Evolutionary conservation across 2,113 vertebrate genomes (phyloP).

Genomic region (Malurus elegans): DNA sequence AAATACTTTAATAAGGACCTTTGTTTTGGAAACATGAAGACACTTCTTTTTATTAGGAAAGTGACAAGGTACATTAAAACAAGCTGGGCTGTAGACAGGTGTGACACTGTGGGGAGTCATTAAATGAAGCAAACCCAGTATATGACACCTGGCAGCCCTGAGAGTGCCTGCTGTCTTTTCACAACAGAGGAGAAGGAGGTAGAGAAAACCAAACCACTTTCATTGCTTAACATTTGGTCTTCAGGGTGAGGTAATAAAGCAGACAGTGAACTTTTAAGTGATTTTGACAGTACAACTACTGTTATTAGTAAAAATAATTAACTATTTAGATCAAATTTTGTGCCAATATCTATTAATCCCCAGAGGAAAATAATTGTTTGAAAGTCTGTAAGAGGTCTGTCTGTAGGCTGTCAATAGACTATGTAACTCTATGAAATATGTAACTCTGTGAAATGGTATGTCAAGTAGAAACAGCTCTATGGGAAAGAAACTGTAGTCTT

Average conservation of each 20-base stretch:
- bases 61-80: not conserved
- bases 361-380: not conserved
- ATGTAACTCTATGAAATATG: not conserved
- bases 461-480: not conserved
- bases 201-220: not conserved
- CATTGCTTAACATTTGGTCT: not conserved
- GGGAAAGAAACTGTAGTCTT: not conserved
- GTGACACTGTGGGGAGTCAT: not conserved
- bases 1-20: not conserved
- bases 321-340: not conserved
- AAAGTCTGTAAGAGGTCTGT: not conserved
- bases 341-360: not conserved
- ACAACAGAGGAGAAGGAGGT: not conserved
- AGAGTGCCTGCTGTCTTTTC: not conserved
- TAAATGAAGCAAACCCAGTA: not conserved
- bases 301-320: not conserved
- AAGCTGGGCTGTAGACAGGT: not conserved
- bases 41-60: not conserved
- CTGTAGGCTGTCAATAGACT: not conserved
- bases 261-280: not conserved
- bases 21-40: not conserved
- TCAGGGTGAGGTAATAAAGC: not conserved
- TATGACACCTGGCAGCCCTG: not conserved
- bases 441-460: not conserved
- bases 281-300: not conserved